Evolutionary conservation across 1,140 invertebrate genomes (phyloP), one percentile per base, ranked within the genome.

Genomic region (Paraescarpia echinospica): DNA sequence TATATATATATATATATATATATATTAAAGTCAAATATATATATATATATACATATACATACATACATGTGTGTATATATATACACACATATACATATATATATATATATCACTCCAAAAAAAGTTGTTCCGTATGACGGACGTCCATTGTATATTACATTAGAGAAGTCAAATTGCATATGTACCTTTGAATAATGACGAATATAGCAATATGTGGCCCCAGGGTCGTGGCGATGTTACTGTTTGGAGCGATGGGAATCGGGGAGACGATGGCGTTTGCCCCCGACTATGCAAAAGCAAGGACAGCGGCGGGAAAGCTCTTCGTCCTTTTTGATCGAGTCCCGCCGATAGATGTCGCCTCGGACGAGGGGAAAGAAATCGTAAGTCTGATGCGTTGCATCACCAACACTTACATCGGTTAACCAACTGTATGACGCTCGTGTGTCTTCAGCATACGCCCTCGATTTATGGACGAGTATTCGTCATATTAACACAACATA

Each of bases 181-280:
- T 77, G 48, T 51, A 8, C 18, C 8, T 51, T 8, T 51, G 48
- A 51, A 77, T 77, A 4, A 18, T 77, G 59, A 31, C 22, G 22
- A 77, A 77, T 77, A 27, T 77, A 31, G 48, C 59, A 77, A 77
- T 27, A 31, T 27, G 4, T 1, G 27, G 4, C 27, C 18, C 90
- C n/a, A 98, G 98, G 95, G 98, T 98, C 33, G 98, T 98, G n/a
- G 98, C 98, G 95, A 97, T 98, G 0, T 96, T 99, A 77, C 97
- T 99, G 77, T 98, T 98, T 95, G 98, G 98, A 9, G 98, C 98
- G 0, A 98, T 98, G 97, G 98, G 98, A 97, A 96, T 99, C 94
- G 98, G 98, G 0, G 98, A 98, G 94, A 98, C 98, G 0, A 96
- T 98, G 51, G 97, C 98, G 0, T 98, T 98, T 95, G 98, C 98